phyloP scores from a whole-genome alignment of 2,113 vertebrate species.

The Mus spicilegus region DNA sequence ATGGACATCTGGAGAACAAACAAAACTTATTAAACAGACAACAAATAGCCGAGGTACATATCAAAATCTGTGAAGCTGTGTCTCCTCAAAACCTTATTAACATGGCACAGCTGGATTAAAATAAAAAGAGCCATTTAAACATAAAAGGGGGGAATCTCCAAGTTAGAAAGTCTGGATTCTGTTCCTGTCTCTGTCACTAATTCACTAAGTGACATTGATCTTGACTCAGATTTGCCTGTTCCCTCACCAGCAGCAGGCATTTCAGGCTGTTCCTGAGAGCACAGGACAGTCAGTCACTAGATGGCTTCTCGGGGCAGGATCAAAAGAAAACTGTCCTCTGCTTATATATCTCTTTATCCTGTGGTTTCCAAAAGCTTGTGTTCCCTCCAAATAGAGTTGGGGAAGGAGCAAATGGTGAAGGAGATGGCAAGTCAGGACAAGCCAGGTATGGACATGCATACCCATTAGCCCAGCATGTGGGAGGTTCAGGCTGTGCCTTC shows the following conservation, averaged over 20 bases:
- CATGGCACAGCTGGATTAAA: slow-evolving; percentile 75
- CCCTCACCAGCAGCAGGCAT: slow-evolving; percentile 69
- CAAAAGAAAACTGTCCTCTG: slow-evolving; percentile 50
- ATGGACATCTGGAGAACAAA: slow-evolving; percentile 80
- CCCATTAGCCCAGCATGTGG: neutral
- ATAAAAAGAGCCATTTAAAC: slow-evolving; percentile 75
- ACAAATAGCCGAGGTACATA: slow-evolving; percentile 81
- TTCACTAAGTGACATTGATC: slow-evolving; percentile 79
- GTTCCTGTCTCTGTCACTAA: slow-evolving; percentile 79
- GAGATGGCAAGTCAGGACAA: neutral
- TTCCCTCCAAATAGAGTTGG: neutral
- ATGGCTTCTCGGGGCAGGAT: slow-evolving; percentile 56
- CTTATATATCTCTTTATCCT: slow-evolving; percentile 7
- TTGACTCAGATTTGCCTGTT: slow-evolving; percentile 79
- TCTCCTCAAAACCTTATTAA: slow-evolving; percentile 77
- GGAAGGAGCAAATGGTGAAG: neutral
- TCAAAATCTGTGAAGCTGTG: slow-evolving; percentile 76
- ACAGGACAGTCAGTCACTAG: slow-evolving; percentile 55
- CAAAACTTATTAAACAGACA: slow-evolving; percentile 80
- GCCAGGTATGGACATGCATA: neutral
- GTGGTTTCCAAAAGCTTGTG: neutral
- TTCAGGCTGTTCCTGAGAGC: slow-evolving; percentile 56
- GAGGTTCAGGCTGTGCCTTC: neutral
- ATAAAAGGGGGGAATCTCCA: slow-evolving; percentile 71
- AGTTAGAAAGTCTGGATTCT: slow-evolving; percentile 78